Base-by-base conservation (phyloP, 2,888 invertebrate species). In the Tinea pellionella region DNA sequence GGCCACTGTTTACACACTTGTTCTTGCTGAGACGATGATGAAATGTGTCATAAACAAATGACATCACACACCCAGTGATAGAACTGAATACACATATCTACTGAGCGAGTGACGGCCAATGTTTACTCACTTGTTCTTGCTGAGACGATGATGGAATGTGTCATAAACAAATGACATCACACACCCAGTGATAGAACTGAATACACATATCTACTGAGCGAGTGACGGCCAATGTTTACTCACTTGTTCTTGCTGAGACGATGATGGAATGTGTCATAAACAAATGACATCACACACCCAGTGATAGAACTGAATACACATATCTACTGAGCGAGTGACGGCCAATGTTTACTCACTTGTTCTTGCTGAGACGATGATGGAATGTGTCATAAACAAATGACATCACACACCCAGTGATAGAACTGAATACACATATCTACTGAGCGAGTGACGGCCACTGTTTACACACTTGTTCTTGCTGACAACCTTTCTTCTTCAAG, bases 111-210 rank as follows among this genome's bases (percentile, higher is more conserved):
- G 63, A 64, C 55, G 18, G 9, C 47, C n/a, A 9, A 2, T 16
- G 18, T 47, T 47, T 58, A 61, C 62, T 2, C 51, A 29, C 53
- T 29, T 8, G 47, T 30, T 41, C 8, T 11, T 42, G 18, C 12
- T n/a, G 15, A 37, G 15, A 32, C 55, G 57, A 2, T 37, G 1
- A 24, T 24, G 30, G 9, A 2, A 37, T 12, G 30, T 30, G 37
- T 6, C 37, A 37, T 37, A 2, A 37, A 37, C 37, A 37, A 2
- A 37, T 37, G 51, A 47, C 47, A 58, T 61, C 59, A 47, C 62
- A 65, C 61, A 68, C 73, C 74, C 77, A 75, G 75, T 75, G 74
- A 72, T 69, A 71, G 63, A 63, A 61, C 62, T 11, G 15, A 32
- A 55, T 41, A 29, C 65, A 60, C 65, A 60, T 67, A 63, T 64